phyloP scores from a whole-genome alignment of 2,797 vertebrate species.

The Tadarida brasiliensis region DNA sequence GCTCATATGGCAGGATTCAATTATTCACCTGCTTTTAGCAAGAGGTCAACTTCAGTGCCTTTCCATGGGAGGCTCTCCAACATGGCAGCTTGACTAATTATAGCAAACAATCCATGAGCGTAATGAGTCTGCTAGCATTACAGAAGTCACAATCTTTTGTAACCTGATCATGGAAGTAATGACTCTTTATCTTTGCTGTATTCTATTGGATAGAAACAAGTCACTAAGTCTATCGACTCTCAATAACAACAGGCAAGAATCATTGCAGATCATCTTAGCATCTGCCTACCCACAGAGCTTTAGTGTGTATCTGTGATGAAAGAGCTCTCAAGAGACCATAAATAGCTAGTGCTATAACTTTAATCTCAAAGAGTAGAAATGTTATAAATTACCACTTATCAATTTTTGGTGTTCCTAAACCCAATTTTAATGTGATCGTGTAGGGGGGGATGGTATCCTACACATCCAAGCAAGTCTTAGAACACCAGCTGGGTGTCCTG shows the following conservation, averaged over 20 bases:
- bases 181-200: background rate
- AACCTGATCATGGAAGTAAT: background rate
- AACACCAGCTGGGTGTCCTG: background rate
- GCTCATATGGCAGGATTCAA: background rate
- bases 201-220: background rate
- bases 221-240: background rate
- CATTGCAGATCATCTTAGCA: background rate
- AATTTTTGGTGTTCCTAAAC: background rate
- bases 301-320: background rate
- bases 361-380: background rate
- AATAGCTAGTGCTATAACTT: background rate
- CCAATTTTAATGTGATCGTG: background rate
- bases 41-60: background rate
- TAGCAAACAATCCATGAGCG: background rate
- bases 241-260: background rate
- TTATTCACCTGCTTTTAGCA: background rate
- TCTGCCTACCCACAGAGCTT: background rate
- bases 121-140: background rate
- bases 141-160: background rate
- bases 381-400: background rate
- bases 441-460: background rate
- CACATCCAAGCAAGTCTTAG: background rate
- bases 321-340: background rate
- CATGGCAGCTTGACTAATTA: background rate
- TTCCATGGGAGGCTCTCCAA: background rate